Evolutionary conservation across 2,797 vertebrate genomes (phyloP), one percentile per base, ranked within the genome.

Genomic region (Emys orbicularis): DNA sequence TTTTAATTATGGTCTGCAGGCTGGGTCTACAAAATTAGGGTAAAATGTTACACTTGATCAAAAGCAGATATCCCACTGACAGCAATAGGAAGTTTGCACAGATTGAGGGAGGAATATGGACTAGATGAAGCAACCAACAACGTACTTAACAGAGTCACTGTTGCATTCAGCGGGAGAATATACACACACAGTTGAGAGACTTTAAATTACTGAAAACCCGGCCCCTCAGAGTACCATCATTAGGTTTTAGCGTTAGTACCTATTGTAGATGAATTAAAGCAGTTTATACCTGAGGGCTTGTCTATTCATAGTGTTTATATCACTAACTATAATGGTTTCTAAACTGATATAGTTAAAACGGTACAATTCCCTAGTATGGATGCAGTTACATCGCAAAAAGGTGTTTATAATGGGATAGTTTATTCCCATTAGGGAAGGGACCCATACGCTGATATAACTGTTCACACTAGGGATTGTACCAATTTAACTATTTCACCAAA

Each of bases 1-100:
- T 85, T 92, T 85, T 95, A 96, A 97, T 94, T 94, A 91, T 2
- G 4, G 80, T 94, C 86, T 96, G 95, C 54, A 92, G 68, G 57
- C 37, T 93, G 65, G 79, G 80, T 94, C 87, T 86, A 87, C 5
- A 2, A 87, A 92, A 47, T 90, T 87, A 29, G 72, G 25, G 72
- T 91, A 90, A 96, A 93, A 93, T 29, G 47, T 82, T 93, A 53
- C 3, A 49, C 54, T 91, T 94, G 87, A 97, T 93, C 91, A 88
- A 88, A 97, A 97, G 90, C 86, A 96, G 91, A 88, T 86, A 93
- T 53, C 65, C 86, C 93, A 82, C 82, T 61, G 82, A 93, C 31
- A 96, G 90, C 89, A 95, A n/a, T 44, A 89, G 12, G 72, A 74
- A 72, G 34, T 94, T 97, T 95, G 72, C 72, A 88, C 87, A 93